These are phyloP conservation scores for Macaca mulatta DNA, from an alignment of 2,113 vertebrate genomes.

Conservation along the genomic window DNA sequence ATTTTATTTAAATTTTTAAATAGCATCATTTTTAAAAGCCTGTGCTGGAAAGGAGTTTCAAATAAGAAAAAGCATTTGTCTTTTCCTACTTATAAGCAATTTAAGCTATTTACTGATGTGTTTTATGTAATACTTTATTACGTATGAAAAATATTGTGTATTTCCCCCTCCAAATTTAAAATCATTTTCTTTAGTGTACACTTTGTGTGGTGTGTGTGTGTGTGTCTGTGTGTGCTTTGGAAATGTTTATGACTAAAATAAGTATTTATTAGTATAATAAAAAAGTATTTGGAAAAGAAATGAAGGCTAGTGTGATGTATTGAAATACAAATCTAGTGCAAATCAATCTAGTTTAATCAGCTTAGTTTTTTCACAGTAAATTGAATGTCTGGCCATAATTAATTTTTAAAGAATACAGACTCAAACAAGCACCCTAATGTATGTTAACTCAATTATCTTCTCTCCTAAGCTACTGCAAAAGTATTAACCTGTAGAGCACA, in stretches of 20 bases:
- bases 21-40: not conserved
- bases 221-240: not conserved
- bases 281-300: conserved; percentile 41
- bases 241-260: not conserved
- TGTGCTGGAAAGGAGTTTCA: not conserved
- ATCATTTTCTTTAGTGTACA: not conserved
- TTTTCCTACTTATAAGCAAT: not conserved
- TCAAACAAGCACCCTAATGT: conserved; percentile 27
- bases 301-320: not conserved
- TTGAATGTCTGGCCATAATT: conserved; percentile 34
- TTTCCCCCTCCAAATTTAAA: not conserved
- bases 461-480: not conserved
- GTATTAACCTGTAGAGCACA: conserved; percentile 1
- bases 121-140: not conserved
- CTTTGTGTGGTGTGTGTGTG: not conserved
- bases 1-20: not conserved
- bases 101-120: not conserved
- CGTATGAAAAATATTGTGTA: not conserved
- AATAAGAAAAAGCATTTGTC: not conserved
- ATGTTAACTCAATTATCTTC: not conserved
- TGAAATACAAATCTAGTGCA: conserved; percentile 32
- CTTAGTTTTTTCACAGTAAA: conserved; percentile 48
- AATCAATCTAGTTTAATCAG: conserved; percentile 48
- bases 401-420: conserved; percentile 9
- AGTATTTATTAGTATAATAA: not conserved